Base-by-base conservation (phyloP, 2,797 vertebrate species). In the Betta splendens region DNA sequence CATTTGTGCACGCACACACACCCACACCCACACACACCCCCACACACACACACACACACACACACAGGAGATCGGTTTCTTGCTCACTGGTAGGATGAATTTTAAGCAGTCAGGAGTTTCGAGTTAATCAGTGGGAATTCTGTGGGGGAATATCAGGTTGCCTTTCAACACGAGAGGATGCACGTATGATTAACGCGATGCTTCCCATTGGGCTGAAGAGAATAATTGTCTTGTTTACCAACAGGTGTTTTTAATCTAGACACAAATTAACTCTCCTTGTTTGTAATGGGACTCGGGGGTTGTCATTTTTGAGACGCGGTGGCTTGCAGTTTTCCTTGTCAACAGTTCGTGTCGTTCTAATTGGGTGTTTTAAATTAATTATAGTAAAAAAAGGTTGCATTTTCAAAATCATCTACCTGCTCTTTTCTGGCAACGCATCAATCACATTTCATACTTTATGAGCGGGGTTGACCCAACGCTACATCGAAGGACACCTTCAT, bases 211-310 rank as follows among this genome's bases (percentile, higher is more conserved):
- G 91, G 93, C 91, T 86, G 85, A 90, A 88, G 80, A 87, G 90
- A 92, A 95, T 93, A 92, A 94, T 93, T 92, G 90, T 94, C 92
- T 94, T 95, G 93, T 94, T 95, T 95, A 94, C 93, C 93, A 95
- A 95, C 94, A 96, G 94, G 94, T 96, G 94, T 93, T 94, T 90
- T 87, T 89, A 86, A 89, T 91, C 85, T 84, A 74, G 64, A 69
- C 58, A 51, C 82, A 63, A 87, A 85, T 89, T 78, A 87, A 85
- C 79, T 51, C 63, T 77, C 64, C 66, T 75, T 21, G 69, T 81
- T 80, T 71, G 71, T 40, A 21, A 44, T 31, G 51, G 60, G 42
- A 15, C 73, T 63, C 55, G 8, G 74, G 80, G 80, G 47, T 47
- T 62, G 72, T 64, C 75, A 18, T 61, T 69, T 79, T 38, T 18